These are phyloP conservation scores for Tenthredo mesomela DNA, from an alignment of 2,888 invertebrate genomes.

Conservation along the genomic window DNA sequence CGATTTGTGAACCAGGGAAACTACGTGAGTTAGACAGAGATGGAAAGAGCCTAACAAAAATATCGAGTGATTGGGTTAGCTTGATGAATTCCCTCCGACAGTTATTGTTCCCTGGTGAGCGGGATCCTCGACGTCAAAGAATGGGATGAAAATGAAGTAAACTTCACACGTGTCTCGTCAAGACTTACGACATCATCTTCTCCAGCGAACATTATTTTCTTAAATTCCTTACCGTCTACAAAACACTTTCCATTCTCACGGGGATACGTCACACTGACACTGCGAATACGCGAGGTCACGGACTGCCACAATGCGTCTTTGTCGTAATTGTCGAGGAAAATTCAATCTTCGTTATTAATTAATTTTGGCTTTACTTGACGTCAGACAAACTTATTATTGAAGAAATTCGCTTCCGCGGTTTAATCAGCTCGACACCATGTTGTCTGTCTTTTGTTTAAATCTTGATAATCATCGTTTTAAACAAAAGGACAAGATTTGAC, in stretches of 20 bases:
- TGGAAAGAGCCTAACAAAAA: constrained; percentile 24
- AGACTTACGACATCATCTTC: constrained; percentile 40
- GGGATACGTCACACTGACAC: neutral
- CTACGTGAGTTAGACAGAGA: neutral
- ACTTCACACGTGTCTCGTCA: constrained; percentile 34
- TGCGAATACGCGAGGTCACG: neutral
- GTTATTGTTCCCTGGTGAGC: constrained; percentile 46
- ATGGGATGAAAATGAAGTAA: constrained; percentile 46
- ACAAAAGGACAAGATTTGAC: neutral
- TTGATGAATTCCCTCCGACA: constrained; percentile 46
- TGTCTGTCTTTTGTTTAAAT: neutral
- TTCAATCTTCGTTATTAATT: constrained; percentile 2
- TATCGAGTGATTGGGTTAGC: constrained; percentile 50
- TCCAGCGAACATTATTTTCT: neutral
- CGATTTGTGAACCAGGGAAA: constrained; percentile 23
- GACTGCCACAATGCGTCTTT: neutral
- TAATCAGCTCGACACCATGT: neutral
- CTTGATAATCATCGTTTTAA: neutral
- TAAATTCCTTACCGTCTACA: constrained; percentile 28
- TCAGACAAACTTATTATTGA: neutral
- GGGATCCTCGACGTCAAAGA: constrained; percentile 36
- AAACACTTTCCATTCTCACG: constrained; percentile 28
- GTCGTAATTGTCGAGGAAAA: neutral
- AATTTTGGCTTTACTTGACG: neutral
- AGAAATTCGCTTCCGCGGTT: neutral